Conservation (phyloP, 2,888 invertebrate genomes). For the Dryobotodes eremita region DNA sequence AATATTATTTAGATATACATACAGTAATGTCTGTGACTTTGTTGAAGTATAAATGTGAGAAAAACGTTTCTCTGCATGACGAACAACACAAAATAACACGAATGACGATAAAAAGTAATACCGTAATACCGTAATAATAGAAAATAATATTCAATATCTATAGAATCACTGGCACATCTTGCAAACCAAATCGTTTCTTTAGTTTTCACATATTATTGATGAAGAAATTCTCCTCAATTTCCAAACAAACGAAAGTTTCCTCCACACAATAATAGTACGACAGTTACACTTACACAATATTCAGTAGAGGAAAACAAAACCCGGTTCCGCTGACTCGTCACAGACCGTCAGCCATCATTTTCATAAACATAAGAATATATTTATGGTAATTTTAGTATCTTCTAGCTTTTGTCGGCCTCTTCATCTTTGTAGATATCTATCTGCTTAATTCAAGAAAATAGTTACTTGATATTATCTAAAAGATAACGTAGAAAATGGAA, state of each 20-base stretch:
- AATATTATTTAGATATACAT: background rate
- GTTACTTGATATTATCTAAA: constrained; percentile 37
- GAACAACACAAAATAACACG: too few relatives aligned
- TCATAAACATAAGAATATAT: constrained; percentile 70
- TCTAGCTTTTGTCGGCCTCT: constrained; percentile 62
- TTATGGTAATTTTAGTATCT: constrained; percentile 71
- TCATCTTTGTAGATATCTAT: constrained; percentile 53
- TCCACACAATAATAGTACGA: constrained; percentile 19
- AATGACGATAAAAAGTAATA: too few relatives aligned
- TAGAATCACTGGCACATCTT: background rate
- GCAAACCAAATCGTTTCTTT: background rate
- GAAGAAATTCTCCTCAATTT: constrained; percentile 19
- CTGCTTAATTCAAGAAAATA: constrained; percentile 51
- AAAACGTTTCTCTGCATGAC: too few relatives aligned
- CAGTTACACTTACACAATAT: constrained; percentile 44
- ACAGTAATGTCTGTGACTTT: background rate
- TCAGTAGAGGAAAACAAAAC: constrained; percentile 54
- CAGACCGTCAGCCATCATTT: constrained; percentile 64
- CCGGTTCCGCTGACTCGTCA: constrained; percentile 60
- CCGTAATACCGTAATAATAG: too few relatives aligned
- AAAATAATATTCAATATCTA: too few relatives aligned
- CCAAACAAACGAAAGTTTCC: constrained; percentile 30
- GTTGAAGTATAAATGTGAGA: too few relatives aligned
- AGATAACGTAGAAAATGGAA: constrained; percentile 16
- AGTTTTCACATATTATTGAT: constrained; percentile 1